These are phyloP conservation scores for Acrossocheilus fasciatus DNA, from an alignment of 2,797 vertebrate species.

Conservation along the genomic window DNA sequence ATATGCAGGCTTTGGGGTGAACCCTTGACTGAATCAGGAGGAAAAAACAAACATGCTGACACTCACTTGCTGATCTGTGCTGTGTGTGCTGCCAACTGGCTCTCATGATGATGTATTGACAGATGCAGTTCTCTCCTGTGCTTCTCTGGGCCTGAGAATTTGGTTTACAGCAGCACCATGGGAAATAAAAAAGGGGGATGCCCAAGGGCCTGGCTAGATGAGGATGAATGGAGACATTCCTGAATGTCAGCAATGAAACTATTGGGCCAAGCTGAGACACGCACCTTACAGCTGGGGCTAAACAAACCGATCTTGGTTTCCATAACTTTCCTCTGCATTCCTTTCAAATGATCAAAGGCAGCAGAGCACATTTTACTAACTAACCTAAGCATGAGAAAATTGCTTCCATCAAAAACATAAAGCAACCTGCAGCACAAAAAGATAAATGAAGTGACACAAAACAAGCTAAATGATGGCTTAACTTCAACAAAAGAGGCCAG, in stretches of 20 bases:
- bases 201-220: slow-evolving; percentile 70
- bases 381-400: slow-evolving; percentile 65
- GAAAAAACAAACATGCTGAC: slow-evolving; percentile 71
- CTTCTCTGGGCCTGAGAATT: slow-evolving; percentile 65
- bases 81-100: slow-evolving; percentile 71
- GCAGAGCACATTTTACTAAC: slow-evolving; percentile 69
- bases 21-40: slow-evolving; percentile 4
- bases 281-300: slow-evolving; percentile 58
- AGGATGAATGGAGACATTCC: slow-evolving; percentile 80
- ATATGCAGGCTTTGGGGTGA: not conserved
- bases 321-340: slow-evolving; percentile 75
- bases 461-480: slow-evolving; percentile 65
- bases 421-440: slow-evolving; percentile 59
- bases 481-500: slow-evolving; percentile 65
- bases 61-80: slow-evolving; percentile 63
- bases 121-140: slow-evolving; percentile 68
- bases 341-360: slow-evolving; percentile 67
- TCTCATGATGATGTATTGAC: slow-evolving; percentile 79
- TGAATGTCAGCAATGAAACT: slow-evolving; percentile 75
- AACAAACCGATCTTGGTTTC: slow-evolving; percentile 62
- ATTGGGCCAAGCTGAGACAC: slow-evolving; percentile 70
- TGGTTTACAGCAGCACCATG: slow-evolving; percentile 60
- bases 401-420: slow-evolving; percentile 49
- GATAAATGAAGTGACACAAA: slow-evolving; percentile 66
- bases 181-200: slow-evolving; percentile 74